phyloP scores from a whole-genome alignment of 37 sponge, comb jelly and placozoan species.

The Hormiphora californensis region DNA sequence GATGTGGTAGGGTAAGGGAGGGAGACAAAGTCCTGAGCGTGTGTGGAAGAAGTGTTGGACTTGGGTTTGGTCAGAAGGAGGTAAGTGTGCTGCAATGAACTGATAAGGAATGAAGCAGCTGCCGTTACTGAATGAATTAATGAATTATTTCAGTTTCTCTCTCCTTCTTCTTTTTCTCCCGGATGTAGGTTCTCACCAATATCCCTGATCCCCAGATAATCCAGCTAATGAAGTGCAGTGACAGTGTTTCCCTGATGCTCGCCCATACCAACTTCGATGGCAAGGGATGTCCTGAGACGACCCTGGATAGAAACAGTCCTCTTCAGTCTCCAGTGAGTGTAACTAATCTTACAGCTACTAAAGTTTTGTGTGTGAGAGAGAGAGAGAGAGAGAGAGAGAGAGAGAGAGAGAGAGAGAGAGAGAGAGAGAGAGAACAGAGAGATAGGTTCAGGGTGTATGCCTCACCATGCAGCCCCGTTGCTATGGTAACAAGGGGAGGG shows the following conservation, averaged over 20 bases:
- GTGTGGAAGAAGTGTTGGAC: background rate
- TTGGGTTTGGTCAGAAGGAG: background rate
- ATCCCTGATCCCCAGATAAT: slow-evolving; percentile 11
- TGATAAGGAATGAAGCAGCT: no score
- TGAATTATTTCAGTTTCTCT: background rate
- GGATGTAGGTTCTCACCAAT: no score
- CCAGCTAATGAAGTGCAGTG: background rate
- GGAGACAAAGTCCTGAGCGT: slow-evolving; percentile 31
- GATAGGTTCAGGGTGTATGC: no score
- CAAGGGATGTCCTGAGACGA: slow-evolving; percentile 34
- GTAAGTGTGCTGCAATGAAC: no score
- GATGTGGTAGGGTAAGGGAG: slow-evolving; percentile 3
- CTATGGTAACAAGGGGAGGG: no score
- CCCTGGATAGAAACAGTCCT: slow-evolving; percentile 20
- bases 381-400: no score
- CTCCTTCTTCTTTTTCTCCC: background rate
- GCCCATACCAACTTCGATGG: slow-evolving; percentile 28
- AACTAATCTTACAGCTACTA: no score
- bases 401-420: no score
- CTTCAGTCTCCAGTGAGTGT: slow-evolving; percentile 15
- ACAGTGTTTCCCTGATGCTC: background rate
- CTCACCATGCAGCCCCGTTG: no score
- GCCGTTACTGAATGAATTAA: no score
- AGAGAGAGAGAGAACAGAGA: no score
- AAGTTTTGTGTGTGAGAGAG: no score